Evolutionary conservation across 2,113 vertebrate genomes (phyloP).

Genomic region (Chitala chitala): DNA sequence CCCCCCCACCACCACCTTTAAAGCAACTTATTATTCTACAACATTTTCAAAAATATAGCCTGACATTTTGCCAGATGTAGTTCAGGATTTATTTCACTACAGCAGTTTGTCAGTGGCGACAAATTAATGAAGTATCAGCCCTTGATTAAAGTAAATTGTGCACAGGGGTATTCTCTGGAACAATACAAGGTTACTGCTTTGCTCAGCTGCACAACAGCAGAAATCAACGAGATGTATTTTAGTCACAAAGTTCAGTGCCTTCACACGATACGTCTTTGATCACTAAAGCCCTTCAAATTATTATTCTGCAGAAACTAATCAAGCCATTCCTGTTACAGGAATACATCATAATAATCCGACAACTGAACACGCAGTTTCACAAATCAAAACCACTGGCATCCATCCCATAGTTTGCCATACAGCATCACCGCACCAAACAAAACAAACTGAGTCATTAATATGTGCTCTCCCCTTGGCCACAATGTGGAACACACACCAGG

Average conservation of each 20-base stretch:
- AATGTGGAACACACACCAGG: not conserved
- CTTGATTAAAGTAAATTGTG: too few species aligned
- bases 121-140: too few species aligned
- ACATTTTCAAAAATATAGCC: too few species aligned
- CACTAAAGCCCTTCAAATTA: not conserved
- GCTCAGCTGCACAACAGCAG: not conserved
- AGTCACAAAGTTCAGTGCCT: not conserved
- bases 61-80: too few species aligned
- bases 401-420: not conserved
- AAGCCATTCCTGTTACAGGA: too few species aligned
- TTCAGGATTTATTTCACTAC: too few species aligned
- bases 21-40: not conserved
- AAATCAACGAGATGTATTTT: not conserved
- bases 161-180: too few species aligned
- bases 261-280: not conserved
- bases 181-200: too few species aligned
- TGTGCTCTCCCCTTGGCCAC: not conserved
- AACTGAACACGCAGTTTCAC: not conserved
- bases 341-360: not conserved
- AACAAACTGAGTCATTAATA: too few species aligned
- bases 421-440: not conserved
- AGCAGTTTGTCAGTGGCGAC: too few species aligned
- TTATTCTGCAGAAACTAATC: not conserved
- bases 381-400: not conserved
- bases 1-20: too few species aligned